Evolutionary conservation across 2,888 invertebrate genomes (phyloP).

Genomic region (Hypercompe scribonia): DNA sequence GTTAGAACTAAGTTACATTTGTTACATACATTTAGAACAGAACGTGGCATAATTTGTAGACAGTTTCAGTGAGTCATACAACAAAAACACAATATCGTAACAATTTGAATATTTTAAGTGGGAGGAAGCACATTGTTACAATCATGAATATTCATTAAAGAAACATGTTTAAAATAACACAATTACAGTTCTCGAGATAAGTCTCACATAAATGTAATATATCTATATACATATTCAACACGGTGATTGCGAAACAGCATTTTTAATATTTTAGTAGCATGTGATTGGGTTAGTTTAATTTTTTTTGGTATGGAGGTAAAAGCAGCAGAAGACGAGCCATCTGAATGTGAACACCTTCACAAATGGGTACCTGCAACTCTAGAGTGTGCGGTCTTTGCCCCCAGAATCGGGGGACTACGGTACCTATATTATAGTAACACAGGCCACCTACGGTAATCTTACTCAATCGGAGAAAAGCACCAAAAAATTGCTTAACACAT

Average conservation of each 20-base stretch:
- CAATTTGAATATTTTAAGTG: slow-evolving; percentile 22
- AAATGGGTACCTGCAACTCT: background rate
- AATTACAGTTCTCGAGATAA: background rate
- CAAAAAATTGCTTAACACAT: too few relatives aligned
- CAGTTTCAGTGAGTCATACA: slow-evolving; percentile 10
- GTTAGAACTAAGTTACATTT: background rate
- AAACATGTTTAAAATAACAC: slow-evolving; percentile 2
- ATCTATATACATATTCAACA: background rate
- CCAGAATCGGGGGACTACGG: too few relatives aligned
- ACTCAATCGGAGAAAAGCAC: too few relatives aligned
- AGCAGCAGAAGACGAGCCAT: background rate
- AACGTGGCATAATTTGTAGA: background rate
- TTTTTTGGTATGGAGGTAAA: background rate
- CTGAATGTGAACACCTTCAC: background rate
- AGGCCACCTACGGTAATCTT: too few relatives aligned
- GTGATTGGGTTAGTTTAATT: background rate
- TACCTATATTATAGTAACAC: too few relatives aligned
- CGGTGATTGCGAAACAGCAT: background rate
- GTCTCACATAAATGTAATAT: background rate
- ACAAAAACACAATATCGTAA: slow-evolving; percentile 18
- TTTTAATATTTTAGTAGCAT: background rate
- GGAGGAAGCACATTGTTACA: slow-evolving; percentile 18
- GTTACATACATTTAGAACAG: background rate
- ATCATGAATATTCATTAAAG: slow-evolving; percentile 18
- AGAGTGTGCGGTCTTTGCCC: too few relatives aligned